Conservation (phyloP, 2,888 invertebrate species). For the Melinopterus prodromus region DNA sequence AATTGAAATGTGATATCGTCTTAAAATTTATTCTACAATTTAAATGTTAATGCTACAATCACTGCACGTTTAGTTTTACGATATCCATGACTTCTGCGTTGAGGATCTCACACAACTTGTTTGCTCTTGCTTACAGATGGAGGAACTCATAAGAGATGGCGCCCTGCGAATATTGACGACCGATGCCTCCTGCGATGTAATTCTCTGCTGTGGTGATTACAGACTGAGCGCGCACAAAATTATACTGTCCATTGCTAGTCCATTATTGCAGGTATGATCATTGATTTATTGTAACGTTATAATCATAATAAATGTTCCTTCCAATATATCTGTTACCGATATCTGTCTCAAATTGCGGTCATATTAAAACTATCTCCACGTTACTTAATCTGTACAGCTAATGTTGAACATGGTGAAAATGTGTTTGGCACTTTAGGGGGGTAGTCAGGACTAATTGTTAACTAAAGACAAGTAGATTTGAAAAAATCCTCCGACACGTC, state of each 20-base stretch:
- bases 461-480: no score
- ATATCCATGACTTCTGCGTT: neutral
- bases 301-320: no score
- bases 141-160: slow-evolving; percentile 56
- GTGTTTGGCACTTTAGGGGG: no score
- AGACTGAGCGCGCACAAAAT: slow-evolving; percentile 72
- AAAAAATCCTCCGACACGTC: no score
- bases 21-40: slow-evolving; percentile 21
- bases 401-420: no score
- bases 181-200: slow-evolving; percentile 68
- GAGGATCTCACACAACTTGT: neutral
- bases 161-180: slow-evolving; percentile 63
- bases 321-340: no score
- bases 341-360: no score
- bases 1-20: slow-evolving; percentile 5
- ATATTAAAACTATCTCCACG: no score
- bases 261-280: slow-evolving; percentile 67
- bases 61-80: neutral
- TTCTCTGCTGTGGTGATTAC: slow-evolving; percentile 69
- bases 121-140: slow-evolving; percentile 47
- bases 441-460: no score
- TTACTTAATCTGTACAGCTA: no score
- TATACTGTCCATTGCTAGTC: slow-evolving; percentile 74
- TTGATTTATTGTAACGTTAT: no score
- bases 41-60: slow-evolving; percentile 18